Evolutionary conservation across 1,140 invertebrate species (phyloP), one percentile per base, ranked within the genome.

Genomic region (Pogonomyrmex barbatus): DNA sequence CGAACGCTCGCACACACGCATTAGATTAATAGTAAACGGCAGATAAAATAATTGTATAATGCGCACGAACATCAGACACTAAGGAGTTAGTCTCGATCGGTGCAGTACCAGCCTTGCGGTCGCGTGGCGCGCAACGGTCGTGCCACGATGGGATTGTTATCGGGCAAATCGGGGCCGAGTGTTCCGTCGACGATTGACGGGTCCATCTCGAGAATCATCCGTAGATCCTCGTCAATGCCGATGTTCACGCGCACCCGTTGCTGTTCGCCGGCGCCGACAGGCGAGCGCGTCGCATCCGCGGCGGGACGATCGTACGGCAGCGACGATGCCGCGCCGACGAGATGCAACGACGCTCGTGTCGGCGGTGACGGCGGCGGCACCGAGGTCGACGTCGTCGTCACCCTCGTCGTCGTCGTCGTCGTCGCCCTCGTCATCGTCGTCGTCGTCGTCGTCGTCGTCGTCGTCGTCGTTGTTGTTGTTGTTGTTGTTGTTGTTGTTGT

Each of bases 201-300:
- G 92, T 96, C 96, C 96, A 96, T 96, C 90, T 96, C 96, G 52
- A 96, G 93, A 70, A 96, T 96, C 96, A 96, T 96, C 93, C 95
- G 95, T 79, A 96, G 92, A 93, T 96, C 96, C 87, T 96, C 96
- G 90, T 96, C 96, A 78, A 96, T 96, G 24, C 96, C 96, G 85
- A 96, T 95, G 47, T 95, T 95, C 36, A 96, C 95, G n/a, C 94
- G 94, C 50, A 96, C 94, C 5, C 92, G 90, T 87, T 93, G 88
- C 36, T 90, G 30, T 33, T 88, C 47, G 60, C 24, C 36, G 24
- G 24, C 24, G 83, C 67, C 30, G 62, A 78, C 10, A n/a, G 17
- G n/a, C 4, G 50, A 70, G 17, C 33, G 73, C 24, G 75, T 36
- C 5, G 62, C n/a, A 54, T 39, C 52, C 45, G 62, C 45, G 4